A percentile compares a stretch with the other conserved stretches of the same genome.
These are phyloP conservation scores for Endomychus coccineus DNA, from an alignment of 2,888 invertebrate species.

Conservation along the genomic window DNA sequence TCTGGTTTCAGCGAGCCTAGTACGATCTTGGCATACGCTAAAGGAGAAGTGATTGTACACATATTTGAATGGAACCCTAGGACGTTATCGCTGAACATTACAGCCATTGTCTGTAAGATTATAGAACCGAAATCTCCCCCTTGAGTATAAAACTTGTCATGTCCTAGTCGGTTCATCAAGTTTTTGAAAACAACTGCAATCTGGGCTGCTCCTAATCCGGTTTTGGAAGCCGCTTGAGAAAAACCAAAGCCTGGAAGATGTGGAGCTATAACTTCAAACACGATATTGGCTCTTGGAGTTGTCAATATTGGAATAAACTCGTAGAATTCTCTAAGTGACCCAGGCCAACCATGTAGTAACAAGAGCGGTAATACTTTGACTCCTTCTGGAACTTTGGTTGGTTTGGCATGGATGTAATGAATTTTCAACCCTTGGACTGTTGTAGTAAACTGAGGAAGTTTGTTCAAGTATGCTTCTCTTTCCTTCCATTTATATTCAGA, in stretches of 20 bases:
- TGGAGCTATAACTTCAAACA: slow-evolving; percentile 58
- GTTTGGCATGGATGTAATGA: slow-evolving; percentile 62
- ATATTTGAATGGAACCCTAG: slow-evolving; percentile 54
- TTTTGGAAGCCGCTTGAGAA: slow-evolving; percentile 50
- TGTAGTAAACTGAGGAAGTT: slow-evolving; percentile 62
- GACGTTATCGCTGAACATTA: slow-evolving; percentile 54
- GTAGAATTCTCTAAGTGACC: slow-evolving; percentile 76
- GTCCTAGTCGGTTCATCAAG: slow-evolving; percentile 63
- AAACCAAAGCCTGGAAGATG: slow-evolving; percentile 50
- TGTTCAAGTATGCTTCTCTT: slow-evolving; percentile 55
- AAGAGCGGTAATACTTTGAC: slow-evolving; percentile 55
- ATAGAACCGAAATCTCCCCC: slow-evolving; percentile 79
- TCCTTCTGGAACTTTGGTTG: slow-evolving; percentile 32
- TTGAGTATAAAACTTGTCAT: slow-evolving; percentile 60
- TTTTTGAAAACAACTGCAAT: slow-evolving; percentile 55
- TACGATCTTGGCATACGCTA: slow-evolving; percentile 35
- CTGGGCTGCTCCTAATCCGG: slow-evolving; percentile 53
- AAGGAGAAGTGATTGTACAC: slow-evolving; percentile 36
- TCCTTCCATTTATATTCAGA: slow-evolving; percentile 60
- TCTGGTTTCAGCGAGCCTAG: slow-evolving; percentile 52
- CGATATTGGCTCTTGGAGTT: slow-evolving; percentile 49
- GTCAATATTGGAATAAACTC: slow-evolving; percentile 60
- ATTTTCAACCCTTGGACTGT: slow-evolving; percentile 63
- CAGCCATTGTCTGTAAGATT: slow-evolving; percentile 56
- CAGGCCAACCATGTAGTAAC: slow-evolving; percentile 85